Percentiles rank a stretch among this genome's conserved stretches.
phyloP scores from a whole-genome alignment of 2,888 invertebrate genomes.

The Leptogaster cylindrica region DNA sequence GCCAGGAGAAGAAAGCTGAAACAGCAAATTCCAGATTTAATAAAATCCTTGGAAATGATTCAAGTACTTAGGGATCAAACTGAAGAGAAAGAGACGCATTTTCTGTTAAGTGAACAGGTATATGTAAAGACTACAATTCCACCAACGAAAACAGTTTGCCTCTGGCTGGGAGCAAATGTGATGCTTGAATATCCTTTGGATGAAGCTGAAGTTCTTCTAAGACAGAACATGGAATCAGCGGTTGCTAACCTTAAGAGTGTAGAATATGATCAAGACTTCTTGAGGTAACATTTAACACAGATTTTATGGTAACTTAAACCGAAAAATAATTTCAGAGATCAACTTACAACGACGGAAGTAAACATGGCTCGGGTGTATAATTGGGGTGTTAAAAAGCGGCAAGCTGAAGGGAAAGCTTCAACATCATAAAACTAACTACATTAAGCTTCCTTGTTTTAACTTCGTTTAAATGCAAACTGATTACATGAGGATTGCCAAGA shows the following conservation, averaged over 20 bases:
- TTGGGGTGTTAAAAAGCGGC: constrained; percentile 94
- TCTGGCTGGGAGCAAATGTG: constrained; percentile 90
- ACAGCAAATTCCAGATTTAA: constrained; percentile 93
- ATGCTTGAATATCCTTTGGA: constrained; percentile 95
- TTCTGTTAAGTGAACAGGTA: constrained; percentile 91
- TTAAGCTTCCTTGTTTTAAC: no score
- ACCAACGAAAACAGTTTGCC: constrained; percentile 86
- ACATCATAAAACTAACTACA: constrained; percentile 23
- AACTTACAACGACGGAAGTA: constrained; percentile 97
- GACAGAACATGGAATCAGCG: constrained; percentile 83
- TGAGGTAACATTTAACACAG: constrained; percentile 66
- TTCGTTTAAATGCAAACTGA: no score
- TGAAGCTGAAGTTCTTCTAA: constrained; percentile 84
- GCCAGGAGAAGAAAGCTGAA: constrained; percentile 86
- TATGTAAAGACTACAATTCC: constrained; percentile 82
- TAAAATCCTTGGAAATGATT: constrained; percentile 89
- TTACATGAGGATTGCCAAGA: no score
- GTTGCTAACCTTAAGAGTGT: constrained; percentile 82
- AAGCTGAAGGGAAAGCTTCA: constrained; percentile 69
- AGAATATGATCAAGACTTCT: constrained; percentile 91
- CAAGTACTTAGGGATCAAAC: constrained; percentile 83
- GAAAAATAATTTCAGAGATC: constrained; percentile 85
- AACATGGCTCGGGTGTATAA: constrained; percentile 99
- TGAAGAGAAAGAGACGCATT: constrained; percentile 80
- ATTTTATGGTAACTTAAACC: neutral